Evolutionary conservation across 1,140 invertebrate species (phyloP).

Genomic region (Diorhabda carinulata): DNA sequence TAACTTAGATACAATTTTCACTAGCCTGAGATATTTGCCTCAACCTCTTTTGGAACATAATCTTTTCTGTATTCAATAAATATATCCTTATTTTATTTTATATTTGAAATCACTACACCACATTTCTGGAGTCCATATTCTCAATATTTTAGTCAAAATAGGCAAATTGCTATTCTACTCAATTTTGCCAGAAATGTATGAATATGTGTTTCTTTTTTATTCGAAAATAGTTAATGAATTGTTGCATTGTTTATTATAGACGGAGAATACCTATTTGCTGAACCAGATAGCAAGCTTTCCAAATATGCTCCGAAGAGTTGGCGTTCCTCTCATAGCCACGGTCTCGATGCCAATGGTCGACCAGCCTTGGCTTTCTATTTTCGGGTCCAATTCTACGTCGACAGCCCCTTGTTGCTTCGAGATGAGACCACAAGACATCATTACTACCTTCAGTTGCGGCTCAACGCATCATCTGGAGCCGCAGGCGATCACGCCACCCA

Average conservation of each 20-base stretch:
- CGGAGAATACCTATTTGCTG: slow-evolving; percentile 91
- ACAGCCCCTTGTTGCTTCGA: slow-evolving; percentile 78
- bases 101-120: no score
- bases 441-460: slow-evolving; percentile 89
- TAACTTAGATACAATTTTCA: no score
- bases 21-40: no score
- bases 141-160: no score
- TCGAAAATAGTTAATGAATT: no score
- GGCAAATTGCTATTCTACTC: no score
- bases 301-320: slow-evolving; percentile 95
- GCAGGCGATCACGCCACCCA: slow-evolving; percentile 71
- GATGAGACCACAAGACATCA: slow-evolving; percentile 86
- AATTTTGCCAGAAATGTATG: no score
- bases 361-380: slow-evolving; percentile 87
- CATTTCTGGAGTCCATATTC: no score
- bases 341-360: slow-evolving; percentile 82
- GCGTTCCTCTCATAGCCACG: slow-evolving; percentile 87
- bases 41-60: no score
- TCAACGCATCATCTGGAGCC: slow-evolving; percentile 75
- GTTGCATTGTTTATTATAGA: slow-evolving; percentile 61
- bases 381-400: slow-evolving; percentile 92
- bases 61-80: no score
- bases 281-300: slow-evolving; percentile 88
- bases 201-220: no score
- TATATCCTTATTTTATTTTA: no score